Conservation (phyloP, 2,113 vertebrate species). For the Spea bombifrons region DNA sequence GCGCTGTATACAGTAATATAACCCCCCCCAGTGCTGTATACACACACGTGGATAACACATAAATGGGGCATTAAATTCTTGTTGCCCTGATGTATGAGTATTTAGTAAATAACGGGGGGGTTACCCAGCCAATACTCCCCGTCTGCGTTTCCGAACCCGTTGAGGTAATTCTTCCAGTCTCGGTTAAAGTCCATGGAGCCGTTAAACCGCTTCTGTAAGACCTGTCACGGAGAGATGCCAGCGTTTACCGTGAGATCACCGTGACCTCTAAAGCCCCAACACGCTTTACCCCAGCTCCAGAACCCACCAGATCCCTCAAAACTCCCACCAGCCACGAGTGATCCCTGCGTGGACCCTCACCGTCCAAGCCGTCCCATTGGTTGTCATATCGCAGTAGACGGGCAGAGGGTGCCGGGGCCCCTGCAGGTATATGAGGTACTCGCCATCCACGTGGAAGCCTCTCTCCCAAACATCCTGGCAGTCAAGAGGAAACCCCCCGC, state of each 20-base stretch:
- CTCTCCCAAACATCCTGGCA: slow-evolving; percentile 28
- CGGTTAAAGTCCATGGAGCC: slow-evolving; percentile 4
- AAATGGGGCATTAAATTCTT: too few relatives aligned
- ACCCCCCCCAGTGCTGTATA: too few relatives aligned
- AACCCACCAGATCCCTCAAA: not conserved
- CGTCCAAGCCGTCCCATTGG: slow-evolving; percentile 16
- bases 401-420: slow-evolving; percentile 16
- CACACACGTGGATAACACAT: too few relatives aligned
- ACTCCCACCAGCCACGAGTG: too few relatives aligned
- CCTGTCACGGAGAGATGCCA: not conserved
- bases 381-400: slow-evolving; percentile 37
- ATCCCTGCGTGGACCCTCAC: slow-evolving; percentile 5
- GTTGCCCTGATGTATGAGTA: too few relatives aligned
- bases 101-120: not conserved
- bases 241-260: too few relatives aligned
- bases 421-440: slow-evolving; percentile 18
- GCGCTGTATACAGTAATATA: too few relatives aligned
- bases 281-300: too few relatives aligned
- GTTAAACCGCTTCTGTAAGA: slow-evolving; percentile 28
- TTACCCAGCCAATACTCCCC: slow-evolving; percentile 40
- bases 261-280: too few relatives aligned
- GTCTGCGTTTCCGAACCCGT: slow-evolving; percentile 28
- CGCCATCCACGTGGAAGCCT: not conserved
- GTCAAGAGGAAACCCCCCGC: slow-evolving; percentile 10
- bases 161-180: slow-evolving; percentile 22